Percentiles rank a stretch among this genome's conserved stretches.
Evolutionary conservation across 2,888 invertebrate genomes (phyloP).

Genomic region (Polyploca ridens): DNA sequence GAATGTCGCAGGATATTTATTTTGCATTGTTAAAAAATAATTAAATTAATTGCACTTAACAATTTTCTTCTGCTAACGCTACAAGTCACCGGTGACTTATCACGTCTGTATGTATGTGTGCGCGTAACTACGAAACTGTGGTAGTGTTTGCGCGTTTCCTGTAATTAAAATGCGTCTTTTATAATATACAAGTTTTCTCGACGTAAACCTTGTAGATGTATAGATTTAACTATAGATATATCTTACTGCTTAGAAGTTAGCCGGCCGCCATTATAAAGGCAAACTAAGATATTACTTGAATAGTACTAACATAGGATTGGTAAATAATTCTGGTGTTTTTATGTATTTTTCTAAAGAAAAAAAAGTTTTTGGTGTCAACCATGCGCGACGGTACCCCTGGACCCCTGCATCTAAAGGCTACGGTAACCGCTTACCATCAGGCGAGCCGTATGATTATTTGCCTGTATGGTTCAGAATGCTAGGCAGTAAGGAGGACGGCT

Average conservation of each 20-base stretch:
- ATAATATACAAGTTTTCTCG: conserved; percentile 46
- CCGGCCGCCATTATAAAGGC: background rate
- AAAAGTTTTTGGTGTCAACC: no score
- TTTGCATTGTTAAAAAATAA: no score
- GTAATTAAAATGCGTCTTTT: conserved; percentile 60
- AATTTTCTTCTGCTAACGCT: conserved; percentile 43
- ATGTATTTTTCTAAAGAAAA: no score
- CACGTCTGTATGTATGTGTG: conserved; percentile 41
- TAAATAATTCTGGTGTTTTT: no score
- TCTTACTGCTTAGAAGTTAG: conserved; percentile 2
- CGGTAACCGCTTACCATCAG: no score
- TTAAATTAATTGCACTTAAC: background rate
- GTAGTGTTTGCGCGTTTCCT: conserved; percentile 56
- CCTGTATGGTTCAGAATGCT: no score
- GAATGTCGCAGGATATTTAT: no score
- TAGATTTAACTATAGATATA: conserved; percentile 2
- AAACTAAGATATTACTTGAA: background rate
- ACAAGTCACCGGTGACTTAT: conserved; percentile 42
- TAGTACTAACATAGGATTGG: background rate
- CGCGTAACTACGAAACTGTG: conserved; percentile 29
- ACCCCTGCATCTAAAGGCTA: no score
- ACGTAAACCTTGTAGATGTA: conserved; percentile 8
- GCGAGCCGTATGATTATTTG: no score
- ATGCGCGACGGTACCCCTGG: no score
- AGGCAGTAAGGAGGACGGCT: no score